A percentile compares a stretch with the other conserved stretches of the same genome.
Conservation (phyloP, 2,797 vertebrate genomes). For the Falco naumanni region DNA sequence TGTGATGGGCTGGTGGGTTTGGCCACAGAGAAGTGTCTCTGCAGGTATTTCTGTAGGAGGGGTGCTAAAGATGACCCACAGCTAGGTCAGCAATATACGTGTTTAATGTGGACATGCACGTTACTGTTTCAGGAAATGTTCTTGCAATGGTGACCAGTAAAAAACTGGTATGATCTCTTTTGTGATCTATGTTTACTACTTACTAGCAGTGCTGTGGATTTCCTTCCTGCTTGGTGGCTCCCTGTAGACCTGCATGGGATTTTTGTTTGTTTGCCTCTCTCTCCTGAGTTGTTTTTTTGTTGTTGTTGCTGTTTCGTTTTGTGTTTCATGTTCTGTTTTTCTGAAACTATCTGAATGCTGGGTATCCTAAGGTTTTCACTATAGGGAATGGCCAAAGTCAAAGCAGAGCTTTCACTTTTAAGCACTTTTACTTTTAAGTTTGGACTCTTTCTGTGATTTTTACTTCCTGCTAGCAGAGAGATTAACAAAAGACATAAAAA, state of each 20-base stretch:
- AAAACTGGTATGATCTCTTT: background rate
- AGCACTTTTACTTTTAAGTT: background rate
- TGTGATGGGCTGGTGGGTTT: background rate
- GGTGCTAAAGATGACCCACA: background rate
- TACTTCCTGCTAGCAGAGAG: background rate
- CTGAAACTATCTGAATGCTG: background rate
- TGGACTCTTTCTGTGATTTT: background rate
- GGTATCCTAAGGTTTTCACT: background rate
- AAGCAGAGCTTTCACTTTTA: background rate
- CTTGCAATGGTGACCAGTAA: background rate
- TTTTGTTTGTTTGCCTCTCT: background rate
- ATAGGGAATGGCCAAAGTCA: background rate
- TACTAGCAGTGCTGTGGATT: background rate
- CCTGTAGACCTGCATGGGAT: background rate
- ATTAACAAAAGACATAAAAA: background rate
- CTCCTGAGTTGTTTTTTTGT: background rate
- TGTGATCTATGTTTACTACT: background rate
- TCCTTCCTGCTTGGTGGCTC: background rate
- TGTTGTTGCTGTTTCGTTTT: too few relatives aligned
- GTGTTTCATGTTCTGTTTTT: too few relatives aligned
- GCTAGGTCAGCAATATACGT: fast-evolving
- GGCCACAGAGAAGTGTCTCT: background rate
- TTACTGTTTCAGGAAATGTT: background rate
- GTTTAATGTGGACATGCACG: fast-evolving
- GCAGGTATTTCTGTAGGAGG: background rate